These are phyloP conservation scores for Lordiphosa andalusiaca DNA, from an alignment of 2,888 invertebrate species.

Conservation along the genomic window DNA sequence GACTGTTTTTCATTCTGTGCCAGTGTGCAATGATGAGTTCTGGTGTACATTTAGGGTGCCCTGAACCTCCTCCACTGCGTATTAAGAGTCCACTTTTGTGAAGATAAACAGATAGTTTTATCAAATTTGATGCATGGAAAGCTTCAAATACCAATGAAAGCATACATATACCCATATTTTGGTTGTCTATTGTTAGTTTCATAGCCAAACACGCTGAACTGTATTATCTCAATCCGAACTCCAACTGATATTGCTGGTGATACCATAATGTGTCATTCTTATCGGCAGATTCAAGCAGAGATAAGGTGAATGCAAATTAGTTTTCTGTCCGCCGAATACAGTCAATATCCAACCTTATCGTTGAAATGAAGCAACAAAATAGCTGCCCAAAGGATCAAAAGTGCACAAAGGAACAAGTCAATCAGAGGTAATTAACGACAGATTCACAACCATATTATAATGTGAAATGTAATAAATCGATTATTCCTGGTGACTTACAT, in stretches of 20 bases:
- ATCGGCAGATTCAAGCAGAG: constrained; percentile 18
- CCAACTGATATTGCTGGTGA: constrained; percentile 33
- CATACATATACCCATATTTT: no score
- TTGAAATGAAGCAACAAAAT: constrained; percentile 24
- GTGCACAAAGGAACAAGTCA: not conserved
- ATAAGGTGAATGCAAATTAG: constrained; percentile 22
- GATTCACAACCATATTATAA: no score
- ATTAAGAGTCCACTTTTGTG: no score
- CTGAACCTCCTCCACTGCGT: no score
- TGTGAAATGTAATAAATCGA: no score
- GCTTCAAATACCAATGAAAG: no score
- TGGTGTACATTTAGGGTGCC: no score
- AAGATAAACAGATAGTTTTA: no score
- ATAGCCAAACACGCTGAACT: constrained; percentile 5
- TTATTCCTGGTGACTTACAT: no score
- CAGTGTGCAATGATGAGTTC: no score
- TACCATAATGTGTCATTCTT: constrained; percentile 17
- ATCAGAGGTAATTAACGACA: constrained; percentile 11
- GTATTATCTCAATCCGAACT: constrained; percentile 24
- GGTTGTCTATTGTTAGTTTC: not conserved
- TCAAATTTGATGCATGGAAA: not conserved
- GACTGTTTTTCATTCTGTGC: no score
- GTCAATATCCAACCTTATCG: constrained; percentile 16
- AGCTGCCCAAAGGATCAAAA: not conserved
- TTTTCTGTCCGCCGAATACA: constrained; percentile 20